phyloP scores from a whole-genome alignment of 2,888 invertebrate genomes.

The Acrocyrtus sp. region DNA sequence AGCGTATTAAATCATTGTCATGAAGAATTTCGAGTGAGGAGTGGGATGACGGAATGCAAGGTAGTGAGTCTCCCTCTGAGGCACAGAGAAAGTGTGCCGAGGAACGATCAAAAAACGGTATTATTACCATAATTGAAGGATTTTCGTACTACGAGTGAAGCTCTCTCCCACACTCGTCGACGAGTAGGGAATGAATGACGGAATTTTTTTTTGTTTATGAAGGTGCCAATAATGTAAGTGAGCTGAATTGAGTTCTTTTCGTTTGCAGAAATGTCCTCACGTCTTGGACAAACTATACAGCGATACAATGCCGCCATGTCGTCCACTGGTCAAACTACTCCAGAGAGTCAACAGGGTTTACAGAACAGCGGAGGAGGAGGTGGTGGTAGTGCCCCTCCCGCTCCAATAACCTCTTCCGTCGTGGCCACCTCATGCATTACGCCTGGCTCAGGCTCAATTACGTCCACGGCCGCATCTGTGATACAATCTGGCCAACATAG shows the following conservation, averaged over 20 bases:
- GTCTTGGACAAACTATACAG: slow-evolving; percentile 58
- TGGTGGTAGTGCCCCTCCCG: slow-evolving; percentile 31
- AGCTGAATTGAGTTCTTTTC: background rate
- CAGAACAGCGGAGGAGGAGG: slow-evolving; percentile 17
- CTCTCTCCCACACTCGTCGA: background rate
- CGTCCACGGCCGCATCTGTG: slow-evolving; percentile 52
- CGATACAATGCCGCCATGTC: slow-evolving; percentile 55
- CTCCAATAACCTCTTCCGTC: slow-evolving; percentile 17
- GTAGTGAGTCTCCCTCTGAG: background rate
- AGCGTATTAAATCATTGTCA: background rate
- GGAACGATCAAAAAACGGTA: slow-evolving; percentile 24
- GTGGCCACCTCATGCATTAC: slow-evolving; percentile 14
- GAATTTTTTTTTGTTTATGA: slow-evolving; percentile 6
- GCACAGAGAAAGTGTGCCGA: slow-evolving; percentile 41
- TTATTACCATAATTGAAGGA: slow-evolving; percentile 30
- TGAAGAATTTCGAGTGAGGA: background rate
- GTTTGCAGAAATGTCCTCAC: slow-evolving; percentile 56
- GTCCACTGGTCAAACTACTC: slow-evolving; percentile 16
- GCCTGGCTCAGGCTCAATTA: slow-evolving; percentile 42
- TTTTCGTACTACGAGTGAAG: background rate
- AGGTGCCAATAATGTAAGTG: background rate
- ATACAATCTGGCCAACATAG: slow-evolving; percentile 39
- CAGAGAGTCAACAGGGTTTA: slow-evolving; percentile 51
- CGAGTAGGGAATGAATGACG: background rate
- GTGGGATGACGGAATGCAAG: background rate